A percentile compares a stretch with the other conserved stretches of the same genome.
Conservation (phyloP, 1,140 invertebrate genomes). For the Brachionus asplanchnoidis region DNA sequence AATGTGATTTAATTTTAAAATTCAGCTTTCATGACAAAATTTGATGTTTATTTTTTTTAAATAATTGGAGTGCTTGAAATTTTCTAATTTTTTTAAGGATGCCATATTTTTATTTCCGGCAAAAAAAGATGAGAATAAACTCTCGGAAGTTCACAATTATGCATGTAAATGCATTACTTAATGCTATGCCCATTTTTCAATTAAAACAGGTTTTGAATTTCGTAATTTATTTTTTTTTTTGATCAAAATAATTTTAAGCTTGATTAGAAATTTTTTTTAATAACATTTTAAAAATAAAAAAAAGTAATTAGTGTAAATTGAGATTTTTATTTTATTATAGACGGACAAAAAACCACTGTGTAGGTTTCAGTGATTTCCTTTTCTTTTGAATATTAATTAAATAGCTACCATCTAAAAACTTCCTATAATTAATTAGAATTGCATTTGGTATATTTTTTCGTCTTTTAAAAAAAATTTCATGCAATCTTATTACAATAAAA, state of each 20-base stretch:
- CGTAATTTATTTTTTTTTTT: background rate
- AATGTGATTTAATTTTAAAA: background rate
- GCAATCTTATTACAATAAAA: too few species aligned
- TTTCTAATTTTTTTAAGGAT: background rate
- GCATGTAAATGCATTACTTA: background rate
- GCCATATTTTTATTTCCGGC: background rate
- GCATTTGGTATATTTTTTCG: too few species aligned
- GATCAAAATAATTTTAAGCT: too few species aligned
- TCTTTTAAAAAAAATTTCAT: too few species aligned
- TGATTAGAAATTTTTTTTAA: background rate
- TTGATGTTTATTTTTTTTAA: background rate
- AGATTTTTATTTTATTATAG: too few species aligned
- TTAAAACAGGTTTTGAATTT: background rate
- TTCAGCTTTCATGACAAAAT: background rate
- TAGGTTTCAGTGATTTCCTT: too few species aligned
- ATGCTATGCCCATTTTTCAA: background rate
- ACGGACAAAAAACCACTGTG: too few species aligned
- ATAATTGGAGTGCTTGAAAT: background rate
- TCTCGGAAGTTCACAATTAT: background rate
- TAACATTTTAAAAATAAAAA: background rate
- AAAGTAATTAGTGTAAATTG: too few species aligned
- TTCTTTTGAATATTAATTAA: too few species aligned
- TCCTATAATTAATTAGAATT: too few species aligned
- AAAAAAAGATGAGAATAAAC: background rate
- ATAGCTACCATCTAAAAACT: too few species aligned